Percentiles rank a stretch among this genome's conserved stretches.
These are phyloP conservation scores for Petrocephalus sullivani DNA, from an alignment of 2,797 vertebrate species.

Conservation along the genomic window DNA sequence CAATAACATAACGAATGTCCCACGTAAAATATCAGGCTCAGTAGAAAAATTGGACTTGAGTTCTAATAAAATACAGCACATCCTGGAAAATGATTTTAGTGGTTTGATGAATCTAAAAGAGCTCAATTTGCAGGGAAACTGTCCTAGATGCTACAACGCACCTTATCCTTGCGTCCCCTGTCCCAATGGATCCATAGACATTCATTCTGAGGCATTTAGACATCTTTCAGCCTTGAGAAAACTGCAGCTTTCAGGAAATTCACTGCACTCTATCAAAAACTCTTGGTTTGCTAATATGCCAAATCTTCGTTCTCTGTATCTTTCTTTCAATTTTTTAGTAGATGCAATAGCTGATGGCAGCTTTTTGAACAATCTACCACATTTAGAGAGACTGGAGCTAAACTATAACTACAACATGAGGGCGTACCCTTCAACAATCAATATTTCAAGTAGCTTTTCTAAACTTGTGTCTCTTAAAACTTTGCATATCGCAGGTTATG, in stretches of 20 bases:
- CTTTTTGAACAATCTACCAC: slow-evolving; percentile 63
- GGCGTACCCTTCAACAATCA: slow-evolving; percentile 58
- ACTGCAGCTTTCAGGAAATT: slow-evolving; percentile 79
- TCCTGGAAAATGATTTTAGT: slow-evolving; percentile 67
- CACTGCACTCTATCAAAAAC: slow-evolving; percentile 55
- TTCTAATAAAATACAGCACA: slow-evolving; percentile 67
- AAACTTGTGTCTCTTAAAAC: slow-evolving; percentile 61
- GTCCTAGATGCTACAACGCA: slow-evolving; percentile 80
- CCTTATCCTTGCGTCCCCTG: slow-evolving; percentile 80
- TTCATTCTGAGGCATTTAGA: slow-evolving; percentile 69
- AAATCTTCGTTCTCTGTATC: slow-evolving; percentile 64
- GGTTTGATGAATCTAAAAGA: slow-evolving; percentile 59
- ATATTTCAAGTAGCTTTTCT: slow-evolving; percentile 69
- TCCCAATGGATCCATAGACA: slow-evolving; percentile 58
- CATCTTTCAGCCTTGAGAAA: slow-evolving; percentile 55
- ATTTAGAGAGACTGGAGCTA: slow-evolving; percentile 68
- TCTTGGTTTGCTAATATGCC: slow-evolving; percentile 69
- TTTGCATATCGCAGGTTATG: slow-evolving; percentile 71
- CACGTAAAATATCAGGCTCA: slow-evolving; percentile 63
- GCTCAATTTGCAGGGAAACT: slow-evolving; percentile 84
- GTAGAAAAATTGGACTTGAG: slow-evolving; percentile 62
- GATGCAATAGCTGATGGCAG: slow-evolving; percentile 57
- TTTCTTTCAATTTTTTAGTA: slow-evolving; percentile 76
- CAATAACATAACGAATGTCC: slow-evolving; percentile 78
- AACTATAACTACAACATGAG: slow-evolving; percentile 78